phyloP scores from a whole-genome alignment of 2,888 invertebrate species.

The Hedychridium roseum region DNA sequence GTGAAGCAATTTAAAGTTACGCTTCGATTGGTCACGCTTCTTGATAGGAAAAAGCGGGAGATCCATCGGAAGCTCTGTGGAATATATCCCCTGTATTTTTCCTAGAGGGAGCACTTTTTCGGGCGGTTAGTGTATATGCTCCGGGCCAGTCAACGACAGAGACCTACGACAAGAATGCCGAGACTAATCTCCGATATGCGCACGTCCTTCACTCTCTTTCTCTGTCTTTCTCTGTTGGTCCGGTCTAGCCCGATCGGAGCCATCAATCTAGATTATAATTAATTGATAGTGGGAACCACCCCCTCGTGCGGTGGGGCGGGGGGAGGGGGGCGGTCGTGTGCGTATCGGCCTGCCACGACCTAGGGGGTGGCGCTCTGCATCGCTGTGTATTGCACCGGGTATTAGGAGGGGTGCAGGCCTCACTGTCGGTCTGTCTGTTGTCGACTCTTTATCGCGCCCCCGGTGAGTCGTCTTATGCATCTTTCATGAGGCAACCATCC shows the following conservation, averaged over 20 bases:
- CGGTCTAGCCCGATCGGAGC: slow-evolving; percentile 56
- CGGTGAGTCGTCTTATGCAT: slow-evolving; percentile 65
- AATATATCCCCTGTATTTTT: too few relatives aligned
- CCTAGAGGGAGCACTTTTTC: too few relatives aligned
- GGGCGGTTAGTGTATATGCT: too few relatives aligned
- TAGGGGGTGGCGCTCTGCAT: slow-evolving; percentile 36
- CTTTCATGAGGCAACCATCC: slow-evolving; percentile 63
- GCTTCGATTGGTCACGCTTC: too few relatives aligned
- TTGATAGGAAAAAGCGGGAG: too few relatives aligned
- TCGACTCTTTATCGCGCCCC: slow-evolving; percentile 65
- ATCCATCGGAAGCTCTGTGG: too few relatives aligned
- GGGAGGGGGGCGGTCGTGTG: slow-evolving; percentile 5
- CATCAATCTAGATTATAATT: slow-evolving; percentile 65
- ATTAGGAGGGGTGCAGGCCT: slow-evolving; percentile 57
- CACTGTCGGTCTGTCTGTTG: slow-evolving; percentile 64
- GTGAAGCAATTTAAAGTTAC: too few relatives aligned
- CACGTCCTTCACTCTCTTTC: slow-evolving; percentile 14
- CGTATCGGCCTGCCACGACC: background rate
- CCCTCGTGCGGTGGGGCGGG: slow-evolving; percentile 52
- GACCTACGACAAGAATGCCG: too few relatives aligned
- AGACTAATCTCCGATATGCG: slow-evolving; percentile 60
- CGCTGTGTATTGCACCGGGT: slow-evolving; percentile 60
- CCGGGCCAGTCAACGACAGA: too few relatives aligned
- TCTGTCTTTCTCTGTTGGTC: too few relatives aligned
- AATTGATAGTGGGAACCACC: slow-evolving; percentile 61